phyloP scores from a whole-genome alignment of 2,797 vertebrate species.

The Adrianichthys oophorus region DNA sequence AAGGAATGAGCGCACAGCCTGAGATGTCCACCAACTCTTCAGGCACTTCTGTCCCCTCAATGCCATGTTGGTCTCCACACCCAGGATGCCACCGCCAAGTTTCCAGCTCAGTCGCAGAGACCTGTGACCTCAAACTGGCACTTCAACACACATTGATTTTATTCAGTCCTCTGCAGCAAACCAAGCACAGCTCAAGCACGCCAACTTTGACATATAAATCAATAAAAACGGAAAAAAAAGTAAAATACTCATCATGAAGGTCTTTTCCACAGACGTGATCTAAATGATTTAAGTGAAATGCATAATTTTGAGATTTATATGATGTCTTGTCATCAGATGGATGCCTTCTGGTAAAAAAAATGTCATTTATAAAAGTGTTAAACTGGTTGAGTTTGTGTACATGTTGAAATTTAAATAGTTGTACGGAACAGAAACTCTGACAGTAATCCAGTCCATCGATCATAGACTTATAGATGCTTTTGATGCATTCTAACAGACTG shows the following conservation, averaged over 20 bases:
- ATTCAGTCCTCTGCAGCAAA: not conserved
- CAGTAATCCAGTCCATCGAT: too few species aligned
- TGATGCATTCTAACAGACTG: too few species aligned
- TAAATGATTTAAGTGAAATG: constrained; percentile 12
- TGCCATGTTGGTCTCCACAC: constrained; percentile 20
- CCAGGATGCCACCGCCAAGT: constrained; percentile 39
- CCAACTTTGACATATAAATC: constrained; percentile 38
- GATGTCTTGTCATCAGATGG: constrained; percentile 25
- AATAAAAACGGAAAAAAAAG: constrained; percentile 38
- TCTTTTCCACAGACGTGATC: constrained; percentile 26
- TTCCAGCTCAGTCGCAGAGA: constrained; percentile 33
- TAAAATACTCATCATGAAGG: constrained; percentile 23
- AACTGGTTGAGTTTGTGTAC: too few species aligned
- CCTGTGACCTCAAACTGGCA: constrained; percentile 19
- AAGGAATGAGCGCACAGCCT: constrained; percentile 20
- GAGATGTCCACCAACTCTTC: constrained; percentile 34
- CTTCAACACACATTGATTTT: constrained; percentile 30
- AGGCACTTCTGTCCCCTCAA: constrained; percentile 24
- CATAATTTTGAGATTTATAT: constrained; percentile 43
- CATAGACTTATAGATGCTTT: too few species aligned
- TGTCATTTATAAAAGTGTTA: too few species aligned
- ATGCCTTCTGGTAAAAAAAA: too few species aligned
- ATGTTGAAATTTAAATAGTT: too few species aligned
- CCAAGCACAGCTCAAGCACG: constrained; percentile 6
- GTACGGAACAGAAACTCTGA: too few species aligned